These are phyloP conservation scores for Tineola bisselliella DNA, from an alignment of 2,888 invertebrate species.

Conservation along the genomic window DNA sequence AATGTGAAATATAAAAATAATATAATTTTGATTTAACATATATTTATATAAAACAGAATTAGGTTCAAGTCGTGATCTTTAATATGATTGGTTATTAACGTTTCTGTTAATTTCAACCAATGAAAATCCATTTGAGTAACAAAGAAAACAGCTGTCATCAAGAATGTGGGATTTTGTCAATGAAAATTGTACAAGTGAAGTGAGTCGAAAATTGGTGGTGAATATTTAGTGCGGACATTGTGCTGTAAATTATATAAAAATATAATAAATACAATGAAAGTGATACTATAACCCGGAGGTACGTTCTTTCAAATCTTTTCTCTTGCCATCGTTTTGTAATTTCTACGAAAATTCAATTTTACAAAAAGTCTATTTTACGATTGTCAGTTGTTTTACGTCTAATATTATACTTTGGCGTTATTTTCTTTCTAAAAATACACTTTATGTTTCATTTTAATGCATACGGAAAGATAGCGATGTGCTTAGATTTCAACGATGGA, in stretches of 20 bases:
- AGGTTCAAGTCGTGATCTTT: too few species aligned
- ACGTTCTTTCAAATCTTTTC: conserved; percentile 20
- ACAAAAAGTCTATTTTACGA: conserved; percentile 33
- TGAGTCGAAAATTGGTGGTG: background rate
- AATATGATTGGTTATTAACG: background rate
- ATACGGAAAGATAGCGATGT: conserved; percentile 46
- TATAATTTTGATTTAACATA: too few species aligned
- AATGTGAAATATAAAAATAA: too few species aligned
- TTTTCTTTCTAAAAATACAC: conserved; percentile 26
- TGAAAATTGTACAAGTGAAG: conserved; percentile 1
- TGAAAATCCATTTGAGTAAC: background rate
- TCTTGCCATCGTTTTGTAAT: background rate
- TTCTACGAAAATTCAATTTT: background rate
- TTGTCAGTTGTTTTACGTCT: conserved; percentile 67
- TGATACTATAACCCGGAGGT: conserved; percentile 44
- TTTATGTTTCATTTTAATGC: conserved; percentile 42
- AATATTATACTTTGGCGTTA: conserved; percentile 27
- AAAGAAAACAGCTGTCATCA: background rate
- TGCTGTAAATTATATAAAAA: conserved; percentile 32
- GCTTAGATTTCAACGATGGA: conserved; percentile 55
- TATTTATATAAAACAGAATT: too few species aligned
- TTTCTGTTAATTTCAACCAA: conserved; percentile 14
- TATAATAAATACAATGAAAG: conserved; percentile 21
- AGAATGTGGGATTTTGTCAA: background rate
- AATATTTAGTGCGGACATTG: conserved; percentile 33